Evolutionary conservation across 1,140 invertebrate genomes (phyloP).

Genomic region (Brachionus rubens): DNA sequence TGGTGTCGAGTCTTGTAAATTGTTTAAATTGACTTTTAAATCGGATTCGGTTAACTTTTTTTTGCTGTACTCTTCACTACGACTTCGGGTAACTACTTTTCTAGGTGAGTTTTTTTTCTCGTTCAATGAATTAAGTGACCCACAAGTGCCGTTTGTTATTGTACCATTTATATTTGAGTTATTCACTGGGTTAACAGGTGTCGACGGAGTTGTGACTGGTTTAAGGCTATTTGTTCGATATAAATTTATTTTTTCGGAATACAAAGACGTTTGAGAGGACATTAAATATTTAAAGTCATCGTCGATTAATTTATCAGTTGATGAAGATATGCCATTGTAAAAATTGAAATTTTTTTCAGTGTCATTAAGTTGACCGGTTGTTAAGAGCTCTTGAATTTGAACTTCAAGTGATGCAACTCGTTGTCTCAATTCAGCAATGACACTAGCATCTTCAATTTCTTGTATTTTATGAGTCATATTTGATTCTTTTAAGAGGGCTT

Average conservation of each 20-base stretch:
- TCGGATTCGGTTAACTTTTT: background rate
- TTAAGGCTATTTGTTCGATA: background rate
- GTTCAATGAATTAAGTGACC: background rate
- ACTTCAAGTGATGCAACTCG: slow-evolving; percentile 84
- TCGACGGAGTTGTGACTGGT: background rate
- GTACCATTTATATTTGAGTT: slow-evolving; percentile 11
- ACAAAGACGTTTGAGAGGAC: slow-evolving; percentile 16
- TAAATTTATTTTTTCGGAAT: background rate
- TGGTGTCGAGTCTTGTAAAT: background rate
- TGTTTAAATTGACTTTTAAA: background rate
- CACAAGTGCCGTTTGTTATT: background rate
- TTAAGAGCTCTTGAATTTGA: slow-evolving; percentile 45
- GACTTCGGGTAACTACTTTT: background rate
- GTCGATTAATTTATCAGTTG: slow-evolving; percentile 29
- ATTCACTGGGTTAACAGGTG: slow-evolving; percentile 25
- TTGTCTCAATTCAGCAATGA: slow-evolving; percentile 86
- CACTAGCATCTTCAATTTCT: slow-evolving; percentile 87
- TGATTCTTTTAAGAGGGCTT: slow-evolving; percentile 75
- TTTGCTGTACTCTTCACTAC: slow-evolving; percentile 4
- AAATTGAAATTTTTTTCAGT: slow-evolving; percentile 26
- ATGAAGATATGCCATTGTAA: slow-evolving; percentile 34
- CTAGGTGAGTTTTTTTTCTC: background rate
- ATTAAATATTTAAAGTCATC: slow-evolving; percentile 28
- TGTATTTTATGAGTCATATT: slow-evolving; percentile 87
- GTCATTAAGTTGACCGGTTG: slow-evolving; percentile 37